Conservation (phyloP, 2,888 invertebrate species). For the Ecliptopera silaceata region DNA sequence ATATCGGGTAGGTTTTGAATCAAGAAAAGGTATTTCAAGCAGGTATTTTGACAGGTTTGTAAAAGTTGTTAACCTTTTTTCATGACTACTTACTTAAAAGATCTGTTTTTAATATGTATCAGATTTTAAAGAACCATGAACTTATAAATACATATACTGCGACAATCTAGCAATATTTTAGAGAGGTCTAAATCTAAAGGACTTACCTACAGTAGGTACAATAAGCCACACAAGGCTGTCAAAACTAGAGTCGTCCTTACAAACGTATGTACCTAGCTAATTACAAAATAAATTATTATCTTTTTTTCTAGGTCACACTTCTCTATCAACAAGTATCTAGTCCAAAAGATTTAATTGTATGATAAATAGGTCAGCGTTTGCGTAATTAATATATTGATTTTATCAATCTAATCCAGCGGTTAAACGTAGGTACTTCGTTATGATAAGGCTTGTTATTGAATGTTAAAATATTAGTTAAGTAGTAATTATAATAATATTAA, state of each 20-base stretch:
- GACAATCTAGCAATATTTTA: too few species aligned
- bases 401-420: constrained; percentile 7
- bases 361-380: constrained; percentile 14
- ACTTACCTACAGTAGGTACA: too few species aligned
- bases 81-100: not conserved
- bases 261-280: not conserved
- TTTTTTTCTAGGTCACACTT: constrained; percentile 5
- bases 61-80: not conserved
- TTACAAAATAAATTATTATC: too few species aligned
- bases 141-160: not conserved
- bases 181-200: too few species aligned
- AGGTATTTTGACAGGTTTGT: not conserved
- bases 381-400: constrained; percentile 18
- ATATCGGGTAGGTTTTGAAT: too few species aligned
- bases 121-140: not conserved
- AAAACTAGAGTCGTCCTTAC: too few species aligned
- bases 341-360: constrained; percentile 4
- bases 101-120: not conserved
- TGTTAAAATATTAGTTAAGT: too few species aligned
- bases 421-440: not conserved
- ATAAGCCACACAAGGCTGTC: too few species aligned
- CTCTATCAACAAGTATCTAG: constrained; percentile 9
- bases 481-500: too few species aligned
- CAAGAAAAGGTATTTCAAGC: not conserved
- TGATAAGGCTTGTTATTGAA: not conserved